These are phyloP conservation scores for Cyclophora albipunctata DNA, from an alignment of 2,888 invertebrate genomes.

Conservation along the genomic window DNA sequence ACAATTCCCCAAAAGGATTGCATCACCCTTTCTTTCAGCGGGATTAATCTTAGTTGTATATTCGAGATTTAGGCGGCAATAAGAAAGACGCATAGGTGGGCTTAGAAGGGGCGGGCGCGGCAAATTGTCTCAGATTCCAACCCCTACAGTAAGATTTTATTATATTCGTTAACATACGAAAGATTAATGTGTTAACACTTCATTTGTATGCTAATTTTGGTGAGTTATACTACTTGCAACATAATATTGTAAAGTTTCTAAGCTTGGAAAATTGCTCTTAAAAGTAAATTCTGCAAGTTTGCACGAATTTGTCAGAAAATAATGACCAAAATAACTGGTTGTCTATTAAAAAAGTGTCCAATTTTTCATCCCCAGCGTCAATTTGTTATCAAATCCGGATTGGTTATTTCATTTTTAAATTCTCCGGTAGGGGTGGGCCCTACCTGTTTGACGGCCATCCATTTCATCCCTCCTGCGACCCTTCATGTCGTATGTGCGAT, in stretches of 20 bases:
- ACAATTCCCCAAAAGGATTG: slow-evolving; percentile 48
- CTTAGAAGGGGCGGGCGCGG: slow-evolving; percentile 61
- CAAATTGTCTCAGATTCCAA: slow-evolving; percentile 72
- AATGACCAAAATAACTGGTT: too few species aligned
- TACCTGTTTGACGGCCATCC: slow-evolving; percentile 60
- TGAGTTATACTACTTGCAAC: not conserved
- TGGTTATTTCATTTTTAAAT: slow-evolving; percentile 36
- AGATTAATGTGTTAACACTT: slow-evolving; percentile 63
- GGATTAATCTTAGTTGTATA: slow-evolving; percentile 74
- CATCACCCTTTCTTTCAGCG: slow-evolving; percentile 68
- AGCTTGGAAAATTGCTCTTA: too few species aligned
- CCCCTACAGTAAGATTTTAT: slow-evolving; percentile 61
- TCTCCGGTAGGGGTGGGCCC: slow-evolving; percentile 34
- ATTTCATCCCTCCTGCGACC: slow-evolving; percentile 51
- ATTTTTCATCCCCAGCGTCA: too few species aligned
- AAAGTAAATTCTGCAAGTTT: too few species aligned
- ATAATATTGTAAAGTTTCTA: too few species aligned
- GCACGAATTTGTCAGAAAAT: too few species aligned
- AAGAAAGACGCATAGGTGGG: slow-evolving; percentile 75
- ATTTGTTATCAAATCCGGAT: slow-evolving; percentile 15
- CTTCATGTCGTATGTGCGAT: slow-evolving; percentile 38
- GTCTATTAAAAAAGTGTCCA: too few species aligned
- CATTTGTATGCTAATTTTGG: slow-evolving; percentile 56
- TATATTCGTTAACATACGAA: slow-evolving; percentile 71
- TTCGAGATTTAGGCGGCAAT: slow-evolving; percentile 72